These are phyloP conservation scores for Ctenoplectra terminalis DNA, from an alignment of 1,140 invertebrate species.

Conservation along the genomic window DNA sequence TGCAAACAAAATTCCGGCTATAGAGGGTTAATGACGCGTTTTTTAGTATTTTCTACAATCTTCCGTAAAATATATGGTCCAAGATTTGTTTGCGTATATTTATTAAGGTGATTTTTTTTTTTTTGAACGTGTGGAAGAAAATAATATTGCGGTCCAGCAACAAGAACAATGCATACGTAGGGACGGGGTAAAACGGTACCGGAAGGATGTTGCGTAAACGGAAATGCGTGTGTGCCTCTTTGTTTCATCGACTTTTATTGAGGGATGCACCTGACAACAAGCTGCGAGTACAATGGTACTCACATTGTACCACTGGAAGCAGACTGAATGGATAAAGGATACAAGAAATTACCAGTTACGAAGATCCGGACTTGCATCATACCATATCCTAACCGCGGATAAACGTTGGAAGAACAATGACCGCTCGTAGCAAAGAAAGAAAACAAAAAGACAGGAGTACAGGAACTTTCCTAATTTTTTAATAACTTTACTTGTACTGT, in stretches of 20 bases:
- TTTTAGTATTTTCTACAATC: too few species aligned
- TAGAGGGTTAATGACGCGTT: too few species aligned
- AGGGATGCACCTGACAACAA: conserved; percentile 74
- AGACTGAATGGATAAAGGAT: conserved; percentile 73
- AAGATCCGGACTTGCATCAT: conserved; percentile 52
- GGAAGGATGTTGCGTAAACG: conserved; percentile 81
- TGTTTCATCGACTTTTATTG: conserved; percentile 72
- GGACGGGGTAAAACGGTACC: conserved; percentile 58
- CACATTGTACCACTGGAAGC: conserved; percentile 50
- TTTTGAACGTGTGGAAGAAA: neutral
- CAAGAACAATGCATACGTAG: neutral
- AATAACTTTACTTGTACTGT: neutral
- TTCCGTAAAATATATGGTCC: too few species aligned
- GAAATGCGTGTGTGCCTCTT: conserved; percentile 75
- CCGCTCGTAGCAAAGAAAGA: too few species aligned
- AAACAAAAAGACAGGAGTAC: neutral
- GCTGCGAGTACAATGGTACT: conserved; percentile 66
- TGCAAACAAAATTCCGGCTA: too few species aligned
- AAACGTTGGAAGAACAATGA: neutral
- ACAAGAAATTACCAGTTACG: conserved; percentile 74
- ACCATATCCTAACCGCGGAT: conserved; percentile 18
- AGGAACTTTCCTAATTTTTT: neutral
- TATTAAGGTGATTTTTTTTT: too few species aligned
- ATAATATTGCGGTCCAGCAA: neutral
- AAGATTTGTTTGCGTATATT: too few species aligned